A percentile compares a stretch with the other conserved stretches of the same genome.
Conservation (phyloP, 1,140 invertebrate species). For the Thaumatotibia leucotreta region DNA sequence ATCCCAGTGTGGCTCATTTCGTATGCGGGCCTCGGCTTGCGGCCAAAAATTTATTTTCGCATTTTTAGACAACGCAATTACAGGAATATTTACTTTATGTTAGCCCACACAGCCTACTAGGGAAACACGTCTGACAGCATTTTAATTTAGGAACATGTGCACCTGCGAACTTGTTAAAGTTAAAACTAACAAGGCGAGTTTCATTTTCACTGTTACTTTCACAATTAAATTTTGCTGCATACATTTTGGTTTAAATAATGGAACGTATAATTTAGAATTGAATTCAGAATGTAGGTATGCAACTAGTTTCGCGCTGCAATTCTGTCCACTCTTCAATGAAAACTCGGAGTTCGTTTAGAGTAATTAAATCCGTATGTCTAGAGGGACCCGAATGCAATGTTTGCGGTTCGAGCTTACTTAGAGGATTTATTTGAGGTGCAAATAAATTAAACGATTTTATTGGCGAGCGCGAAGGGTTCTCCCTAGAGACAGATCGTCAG, state of each 20-base stretch:
- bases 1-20: constrained; percentile 53
- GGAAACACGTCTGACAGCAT: constrained; percentile 31
- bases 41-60: constrained; percentile 54
- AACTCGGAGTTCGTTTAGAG: background rate
- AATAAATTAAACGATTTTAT: constrained; percentile 13
- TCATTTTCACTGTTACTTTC: background rate
- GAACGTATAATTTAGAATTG: background rate
- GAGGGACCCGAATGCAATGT: background rate
- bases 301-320: background rate
- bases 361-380: background rate
- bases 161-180: constrained; percentile 20
- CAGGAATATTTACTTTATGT: constrained; percentile 56
- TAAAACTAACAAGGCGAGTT: background rate
- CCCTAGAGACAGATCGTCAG: background rate
- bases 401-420: background rate
- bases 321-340: background rate
- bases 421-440: background rate
- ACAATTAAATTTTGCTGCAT: background rate
- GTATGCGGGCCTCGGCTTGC: constrained; percentile 47
- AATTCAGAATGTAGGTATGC: background rate
- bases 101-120: constrained; percentile 21
- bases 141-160: constrained; percentile 24
- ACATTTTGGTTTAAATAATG: background rate
- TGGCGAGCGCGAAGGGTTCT: background rate
- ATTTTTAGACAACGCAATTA: constrained; percentile 62